Percentiles rank a stretch among this genome's conserved stretches.
phyloP scores from a whole-genome alignment of 2,113 vertebrate genomes.

The Aythya baeri region DNA sequence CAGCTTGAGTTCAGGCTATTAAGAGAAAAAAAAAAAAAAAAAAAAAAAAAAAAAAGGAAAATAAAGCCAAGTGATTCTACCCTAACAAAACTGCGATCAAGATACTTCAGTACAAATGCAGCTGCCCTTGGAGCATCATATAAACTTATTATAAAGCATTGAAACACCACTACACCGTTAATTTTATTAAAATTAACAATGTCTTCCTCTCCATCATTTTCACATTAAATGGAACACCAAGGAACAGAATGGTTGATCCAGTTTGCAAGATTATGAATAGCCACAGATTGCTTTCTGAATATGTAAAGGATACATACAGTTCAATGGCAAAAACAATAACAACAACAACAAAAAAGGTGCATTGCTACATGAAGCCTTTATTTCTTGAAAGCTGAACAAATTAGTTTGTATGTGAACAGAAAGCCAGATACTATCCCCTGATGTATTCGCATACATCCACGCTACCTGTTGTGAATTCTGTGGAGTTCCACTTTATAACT shows the following conservation, averaged over 20 bases:
- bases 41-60: background rate
- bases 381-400: background rate
- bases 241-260: background rate
- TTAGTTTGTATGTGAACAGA: background rate
- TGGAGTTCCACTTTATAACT: background rate
- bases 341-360: too few relatives aligned
- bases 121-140: background rate
- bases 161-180: constrained; percentile 43
- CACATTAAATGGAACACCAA: background rate
- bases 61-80: background rate
- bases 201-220: background rate
- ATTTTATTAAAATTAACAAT: constrained; percentile 63
- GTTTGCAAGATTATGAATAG: background rate
- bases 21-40: background rate
- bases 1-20: constrained; percentile 25
- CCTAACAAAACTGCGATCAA: constrained; percentile 4
- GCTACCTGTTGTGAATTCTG: background rate
- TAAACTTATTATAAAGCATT: constrained; percentile 25
- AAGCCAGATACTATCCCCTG: background rate
- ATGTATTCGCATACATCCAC: background rate
- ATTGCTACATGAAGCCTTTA: background rate
- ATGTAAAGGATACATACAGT: background rate
- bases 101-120: constrained; percentile 19
- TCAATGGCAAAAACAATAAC: background rate
- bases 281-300: background rate